Evolutionary conservation across 1,140 invertebrate species (phyloP), one percentile per base, ranked within the genome.

Genomic region (Andricus grossulariae): DNA sequence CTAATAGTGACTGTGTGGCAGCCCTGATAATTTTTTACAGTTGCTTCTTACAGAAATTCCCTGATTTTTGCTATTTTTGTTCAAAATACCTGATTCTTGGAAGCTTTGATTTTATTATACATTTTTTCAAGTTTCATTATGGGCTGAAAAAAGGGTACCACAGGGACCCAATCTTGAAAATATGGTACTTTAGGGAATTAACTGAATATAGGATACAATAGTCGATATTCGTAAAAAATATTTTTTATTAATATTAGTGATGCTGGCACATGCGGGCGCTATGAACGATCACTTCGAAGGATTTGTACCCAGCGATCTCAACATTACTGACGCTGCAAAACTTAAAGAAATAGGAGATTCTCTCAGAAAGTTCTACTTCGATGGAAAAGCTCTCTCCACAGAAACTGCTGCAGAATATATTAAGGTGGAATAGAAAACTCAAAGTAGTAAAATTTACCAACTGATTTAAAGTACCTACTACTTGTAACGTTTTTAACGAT

Each of bases 341-440:
- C 87, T 88, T 8, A 84, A 88, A 51, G 72, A 86, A 51, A 90
- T 94, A 7, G 93, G 93, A 0, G 83, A 92, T 15, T 81, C 88
- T 45, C 89, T 95, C 2, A 92, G 90, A 75, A 85, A 93, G 45
- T 94, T 93, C 77, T 96, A 95, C 87, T 93, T 95, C 50, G 85
- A 90, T 45, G 89, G 90, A 72, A 88, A 92, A 73, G 82, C 88
- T 74, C 88, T 93, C 16, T 84, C 91, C 52, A 90, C 90, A 77
- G 87, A 90, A 11, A 89, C 91, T 72, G 85, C 89, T 60, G 82
- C 89, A 74, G 90, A 92, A 82, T 84, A 93, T 16, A 91, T 89
- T 4, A 89, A 92, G 86, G 92, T 94, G 86, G 88, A 45, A 45
- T 45, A 45, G 39, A 45, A 45, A 45, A 45, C 39, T 70, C 13